Conservation (phyloP, 2,888 invertebrate genomes). For the Nephrotoma flavescens region DNA sequence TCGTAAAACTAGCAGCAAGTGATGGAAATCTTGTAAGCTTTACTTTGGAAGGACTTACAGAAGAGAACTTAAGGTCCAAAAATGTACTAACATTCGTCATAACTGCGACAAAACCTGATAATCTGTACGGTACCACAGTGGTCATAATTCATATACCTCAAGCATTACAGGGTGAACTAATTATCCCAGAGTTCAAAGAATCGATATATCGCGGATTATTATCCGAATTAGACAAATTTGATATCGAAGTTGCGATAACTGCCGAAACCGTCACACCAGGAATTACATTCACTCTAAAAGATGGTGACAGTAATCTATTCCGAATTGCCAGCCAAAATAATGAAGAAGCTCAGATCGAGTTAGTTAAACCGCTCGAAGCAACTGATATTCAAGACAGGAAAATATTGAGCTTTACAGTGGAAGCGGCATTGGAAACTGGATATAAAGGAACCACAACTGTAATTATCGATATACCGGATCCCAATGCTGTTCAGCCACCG, state of each 20-base stretch:
- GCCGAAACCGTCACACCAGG: too few species aligned
- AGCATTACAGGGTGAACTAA: neutral
- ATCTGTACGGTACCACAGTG: neutral
- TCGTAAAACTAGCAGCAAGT: too few species aligned
- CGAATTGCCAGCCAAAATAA: too few species aligned
- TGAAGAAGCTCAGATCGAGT: too few species aligned
- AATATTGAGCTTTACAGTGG: neutral
- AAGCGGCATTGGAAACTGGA: neutral
- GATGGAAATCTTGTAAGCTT: too few species aligned
- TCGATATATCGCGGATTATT: neutral
- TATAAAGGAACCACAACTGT: neutral
- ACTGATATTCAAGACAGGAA: neutral
- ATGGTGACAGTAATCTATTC: too few species aligned
- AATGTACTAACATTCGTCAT: neutral
- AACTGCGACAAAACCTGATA: neutral
- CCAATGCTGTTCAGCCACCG: neutral
- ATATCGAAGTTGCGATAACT: too few species aligned
- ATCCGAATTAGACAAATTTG: too few species aligned
- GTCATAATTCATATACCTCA: neutral
- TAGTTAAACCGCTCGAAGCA: neutral
- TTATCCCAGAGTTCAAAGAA: neutral
- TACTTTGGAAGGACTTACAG: neutral
- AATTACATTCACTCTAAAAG: too few species aligned
- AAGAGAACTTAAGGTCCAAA: neutral
- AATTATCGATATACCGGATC: neutral